Evolutionary conservation across 2,797 vertebrate genomes (phyloP).

Genomic region (Momotus momota): DNA sequence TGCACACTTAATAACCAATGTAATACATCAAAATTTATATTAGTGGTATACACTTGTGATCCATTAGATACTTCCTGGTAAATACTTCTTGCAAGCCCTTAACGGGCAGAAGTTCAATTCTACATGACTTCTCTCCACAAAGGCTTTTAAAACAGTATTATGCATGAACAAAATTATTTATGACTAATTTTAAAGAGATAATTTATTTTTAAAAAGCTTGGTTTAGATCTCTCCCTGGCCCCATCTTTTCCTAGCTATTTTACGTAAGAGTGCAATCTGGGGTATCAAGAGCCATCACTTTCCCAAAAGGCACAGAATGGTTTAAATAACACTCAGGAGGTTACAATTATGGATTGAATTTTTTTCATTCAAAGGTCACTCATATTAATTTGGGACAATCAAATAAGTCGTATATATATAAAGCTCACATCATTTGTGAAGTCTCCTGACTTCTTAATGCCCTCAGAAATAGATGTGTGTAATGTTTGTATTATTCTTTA

Average conservation of each 20-base stretch:
- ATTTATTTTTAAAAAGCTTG: neutral
- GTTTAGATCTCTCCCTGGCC: neutral
- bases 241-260: neutral
- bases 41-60: neutral
- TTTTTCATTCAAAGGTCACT: neutral
- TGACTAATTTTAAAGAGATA: neutral
- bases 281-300: neutral
- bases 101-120: neutral
- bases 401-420: neutral
- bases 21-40: neutral
- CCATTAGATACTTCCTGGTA: neutral
- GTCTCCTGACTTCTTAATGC: neutral
- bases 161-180: neutral
- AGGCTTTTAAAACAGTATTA: neutral
- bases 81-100: neutral
- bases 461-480: neutral
- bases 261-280: neutral
- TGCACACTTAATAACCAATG: neutral
- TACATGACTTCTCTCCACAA: neutral
- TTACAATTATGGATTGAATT: neutral
- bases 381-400: neutral
- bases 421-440: neutral
- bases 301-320: neutral
- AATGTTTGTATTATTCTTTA: neutral
- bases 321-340: neutral